phyloP scores from a whole-genome alignment of 2,113 vertebrate species.

The Pachyramphus minor region DNA sequence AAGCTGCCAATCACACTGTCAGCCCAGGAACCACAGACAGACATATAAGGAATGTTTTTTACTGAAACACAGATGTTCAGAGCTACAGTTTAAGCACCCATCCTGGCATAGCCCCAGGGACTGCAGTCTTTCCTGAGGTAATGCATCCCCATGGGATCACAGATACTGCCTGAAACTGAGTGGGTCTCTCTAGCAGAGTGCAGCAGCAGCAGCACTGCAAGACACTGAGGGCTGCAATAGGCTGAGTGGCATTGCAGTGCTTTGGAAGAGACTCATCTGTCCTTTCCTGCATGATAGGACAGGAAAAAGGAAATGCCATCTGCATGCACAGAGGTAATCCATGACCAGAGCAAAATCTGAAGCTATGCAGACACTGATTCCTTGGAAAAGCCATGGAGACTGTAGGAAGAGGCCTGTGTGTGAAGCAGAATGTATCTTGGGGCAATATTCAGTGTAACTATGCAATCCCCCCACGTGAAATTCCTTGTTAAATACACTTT shows the following conservation, averaged over 20 bases:
- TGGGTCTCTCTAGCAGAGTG: neutral
- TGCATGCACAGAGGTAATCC: neutral
- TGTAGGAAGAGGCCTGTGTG: neutral
- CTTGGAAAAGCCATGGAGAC: neutral
- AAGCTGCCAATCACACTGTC: neutral
- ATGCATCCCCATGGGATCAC: neutral
- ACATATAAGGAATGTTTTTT: neutral
- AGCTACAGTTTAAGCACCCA: neutral
- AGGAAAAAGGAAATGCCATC: neutral
- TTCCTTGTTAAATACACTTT: neutral
- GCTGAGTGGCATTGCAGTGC: neutral
- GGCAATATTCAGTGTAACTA: neutral
- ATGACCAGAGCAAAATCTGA: neutral
- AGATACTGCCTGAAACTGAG: neutral
- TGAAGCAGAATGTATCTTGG: neutral
- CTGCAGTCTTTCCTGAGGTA: neutral
- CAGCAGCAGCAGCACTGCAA: neutral
- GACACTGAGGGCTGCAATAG: neutral
- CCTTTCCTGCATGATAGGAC: neutral
- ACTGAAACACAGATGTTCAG: neutral
- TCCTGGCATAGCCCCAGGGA: neutral
- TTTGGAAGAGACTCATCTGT: neutral
- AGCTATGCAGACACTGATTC: neutral
- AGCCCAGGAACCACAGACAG: neutral
- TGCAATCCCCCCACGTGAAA: neutral